Conservation (phyloP, 2,888 invertebrate genomes). For the Argyresthia albistria region DNA sequence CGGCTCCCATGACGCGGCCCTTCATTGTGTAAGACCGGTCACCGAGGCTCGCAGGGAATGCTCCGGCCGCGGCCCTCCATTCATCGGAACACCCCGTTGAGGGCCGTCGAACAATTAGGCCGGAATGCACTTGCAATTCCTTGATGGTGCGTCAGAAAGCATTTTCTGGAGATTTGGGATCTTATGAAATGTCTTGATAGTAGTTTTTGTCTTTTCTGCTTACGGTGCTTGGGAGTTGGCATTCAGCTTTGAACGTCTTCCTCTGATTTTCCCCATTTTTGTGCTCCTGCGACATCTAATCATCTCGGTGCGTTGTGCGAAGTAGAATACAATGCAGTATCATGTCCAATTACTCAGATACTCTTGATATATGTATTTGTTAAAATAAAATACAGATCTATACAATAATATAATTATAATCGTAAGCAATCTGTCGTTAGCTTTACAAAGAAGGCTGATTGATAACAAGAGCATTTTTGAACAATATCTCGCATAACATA, state of each 20-base stretch:
- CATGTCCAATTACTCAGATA: too few species aligned
- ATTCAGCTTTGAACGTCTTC: too few species aligned
- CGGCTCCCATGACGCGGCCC: conserved; percentile 28
- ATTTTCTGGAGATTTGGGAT: neutral
- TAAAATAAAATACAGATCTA: too few species aligned
- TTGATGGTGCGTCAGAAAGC: conserved; percentile 19
- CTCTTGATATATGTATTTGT: too few species aligned
- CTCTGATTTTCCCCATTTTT: neutral
- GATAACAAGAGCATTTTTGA: too few species aligned
- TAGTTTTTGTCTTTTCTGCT: neutral
- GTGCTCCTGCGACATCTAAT: neutral
- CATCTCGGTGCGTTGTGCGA: too few species aligned
- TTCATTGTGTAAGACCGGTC: conserved; percentile 35
- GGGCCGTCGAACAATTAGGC: conserved; percentile 17
- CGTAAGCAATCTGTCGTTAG: too few species aligned
- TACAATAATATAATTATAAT: too few species aligned
- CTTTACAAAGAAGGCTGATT: too few species aligned
- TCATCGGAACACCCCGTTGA: conserved; percentile 34
- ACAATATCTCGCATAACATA: too few species aligned
- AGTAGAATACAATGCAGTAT: too few species aligned
- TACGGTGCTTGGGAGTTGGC: neutral
- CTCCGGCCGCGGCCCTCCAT: conserved; percentile 29
- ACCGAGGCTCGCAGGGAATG: conserved; percentile 36
- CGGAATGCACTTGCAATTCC: conserved; percentile 17
- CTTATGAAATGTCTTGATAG: neutral